A percentile compares a stretch with the other conserved stretches of the same genome.
phyloP scores from a whole-genome alignment of 2,888 invertebrate genomes.

The Lochmaea capreae region DNA sequence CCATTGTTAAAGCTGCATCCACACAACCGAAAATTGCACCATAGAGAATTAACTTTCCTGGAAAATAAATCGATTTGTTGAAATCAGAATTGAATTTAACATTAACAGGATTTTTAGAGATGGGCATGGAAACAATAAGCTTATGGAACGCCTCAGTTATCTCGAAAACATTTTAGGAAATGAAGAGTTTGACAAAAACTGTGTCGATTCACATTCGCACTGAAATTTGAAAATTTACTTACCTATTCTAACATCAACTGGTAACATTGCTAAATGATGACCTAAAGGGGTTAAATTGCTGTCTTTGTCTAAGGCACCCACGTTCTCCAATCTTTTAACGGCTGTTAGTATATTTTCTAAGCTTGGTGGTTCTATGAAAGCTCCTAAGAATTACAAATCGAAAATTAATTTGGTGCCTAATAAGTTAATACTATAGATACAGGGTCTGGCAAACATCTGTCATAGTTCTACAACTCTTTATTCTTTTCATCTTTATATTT shows the following conservation, averaged over 20 bases:
- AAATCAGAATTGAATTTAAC: not conserved
- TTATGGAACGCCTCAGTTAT: no score
- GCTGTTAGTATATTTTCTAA: conserved; percentile 77
- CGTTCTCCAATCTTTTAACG: conserved; percentile 76
- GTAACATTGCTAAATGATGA: conserved; percentile 86
- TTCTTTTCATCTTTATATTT: no score
- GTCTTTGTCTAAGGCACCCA: conserved; percentile 82
- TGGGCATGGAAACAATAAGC: no score
- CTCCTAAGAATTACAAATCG: conserved; percentile 64
- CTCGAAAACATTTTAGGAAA: no score
- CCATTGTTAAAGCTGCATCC: conserved; percentile 92
- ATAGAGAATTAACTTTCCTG: conserved; percentile 83
- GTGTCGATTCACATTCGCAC: no score
- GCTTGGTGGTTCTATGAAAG: conserved; percentile 80
- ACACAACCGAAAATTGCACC: conserved; percentile 93
- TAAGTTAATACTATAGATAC: conserved; percentile 2
- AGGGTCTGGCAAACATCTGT: no score
- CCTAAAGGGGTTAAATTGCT: conserved; percentile 86
- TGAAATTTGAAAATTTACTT: not conserved
- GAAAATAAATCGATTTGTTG: conserved; percentile 14
- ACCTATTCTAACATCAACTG: conserved; percentile 92
- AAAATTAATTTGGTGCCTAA: conserved; percentile 6
- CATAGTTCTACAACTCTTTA: no score
- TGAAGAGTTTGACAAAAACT: no score
- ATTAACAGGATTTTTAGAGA: no score